phyloP scores from a whole-genome alignment of 2,888 invertebrate species.

The Lycia hirtaria region DNA sequence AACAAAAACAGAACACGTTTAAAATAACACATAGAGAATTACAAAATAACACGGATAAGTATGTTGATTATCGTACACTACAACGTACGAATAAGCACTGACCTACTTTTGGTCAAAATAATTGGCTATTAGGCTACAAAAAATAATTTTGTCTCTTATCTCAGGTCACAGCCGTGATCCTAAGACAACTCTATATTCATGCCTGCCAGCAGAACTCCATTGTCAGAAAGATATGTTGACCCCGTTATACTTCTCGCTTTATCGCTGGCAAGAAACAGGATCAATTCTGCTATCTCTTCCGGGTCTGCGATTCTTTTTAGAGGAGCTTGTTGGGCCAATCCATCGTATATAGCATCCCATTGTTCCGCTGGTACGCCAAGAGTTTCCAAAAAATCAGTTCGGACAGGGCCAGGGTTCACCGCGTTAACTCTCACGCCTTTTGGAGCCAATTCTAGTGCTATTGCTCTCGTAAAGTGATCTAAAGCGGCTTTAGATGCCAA shows the following conservation, averaged over 20 bases:
- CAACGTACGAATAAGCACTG: too few relatives aligned
- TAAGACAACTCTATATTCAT: not conserved
- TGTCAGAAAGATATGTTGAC: constrained; percentile 35
- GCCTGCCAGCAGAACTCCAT: constrained; percentile 25
- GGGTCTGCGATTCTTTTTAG: constrained; percentile 33
- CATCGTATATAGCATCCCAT: not conserved
- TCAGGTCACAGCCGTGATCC: not conserved
- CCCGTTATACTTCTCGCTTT: constrained; percentile 50
- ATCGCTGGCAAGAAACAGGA: constrained; percentile 47
- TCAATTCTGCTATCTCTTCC: constrained; percentile 50
- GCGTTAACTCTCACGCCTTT: constrained; percentile 88
- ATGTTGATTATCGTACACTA: too few relatives aligned
- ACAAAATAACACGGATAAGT: too few relatives aligned
- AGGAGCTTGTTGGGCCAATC: not conserved
- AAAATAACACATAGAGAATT: too few relatives aligned
- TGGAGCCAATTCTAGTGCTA: constrained; percentile 87
- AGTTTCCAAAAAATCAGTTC: constrained; percentile 14
- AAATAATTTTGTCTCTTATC: not conserved
- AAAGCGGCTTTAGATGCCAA: constrained; percentile 46
- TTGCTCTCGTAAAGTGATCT: constrained; percentile 46
- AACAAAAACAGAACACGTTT: too few relatives aligned
- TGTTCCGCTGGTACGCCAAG: not conserved
- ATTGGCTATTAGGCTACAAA: too few relatives aligned
- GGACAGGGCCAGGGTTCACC: constrained; percentile 43
- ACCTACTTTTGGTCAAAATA: too few relatives aligned